A percentile compares a stretch with the other conserved stretches of the same genome.
These are phyloP conservation scores for Astropecten irregularis DNA, from an alignment of 53 echinoderm and acorn worm genomes.

Conservation along the genomic window DNA sequence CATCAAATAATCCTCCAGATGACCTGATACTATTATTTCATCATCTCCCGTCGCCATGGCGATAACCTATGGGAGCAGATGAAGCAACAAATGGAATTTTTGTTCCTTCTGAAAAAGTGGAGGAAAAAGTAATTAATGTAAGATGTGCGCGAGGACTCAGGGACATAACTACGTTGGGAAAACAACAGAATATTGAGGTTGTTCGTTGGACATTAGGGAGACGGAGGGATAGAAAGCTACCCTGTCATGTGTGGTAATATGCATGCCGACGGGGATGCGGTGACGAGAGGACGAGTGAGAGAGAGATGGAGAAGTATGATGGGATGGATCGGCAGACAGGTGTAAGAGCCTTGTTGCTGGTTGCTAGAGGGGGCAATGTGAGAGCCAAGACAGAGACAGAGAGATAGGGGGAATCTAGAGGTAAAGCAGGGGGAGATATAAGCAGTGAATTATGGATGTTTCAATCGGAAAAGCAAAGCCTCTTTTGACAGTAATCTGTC, in stretches of 20 bases:
- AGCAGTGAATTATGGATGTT: conserved; percentile 48
- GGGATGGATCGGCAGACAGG: conserved; percentile 49
- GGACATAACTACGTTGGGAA: no score
- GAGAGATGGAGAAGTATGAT: conserved; percentile 30
- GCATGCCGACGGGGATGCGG: conserved; percentile 10
- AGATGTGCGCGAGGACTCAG: conserved; percentile 15
- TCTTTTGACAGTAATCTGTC: conserved; percentile 49
- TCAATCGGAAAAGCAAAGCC: conserved; percentile 7
- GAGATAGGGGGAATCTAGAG: not conserved
- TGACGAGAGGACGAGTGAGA: no score
- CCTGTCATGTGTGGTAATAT: not conserved
- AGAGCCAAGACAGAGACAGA: not conserved
- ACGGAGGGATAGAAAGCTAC: not conserved
- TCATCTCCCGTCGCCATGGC: no score
- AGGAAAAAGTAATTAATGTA: conserved; percentile 49
- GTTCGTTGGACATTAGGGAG: no score
- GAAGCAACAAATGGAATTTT: no score
- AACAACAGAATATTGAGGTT: no score
- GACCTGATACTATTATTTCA: no score
- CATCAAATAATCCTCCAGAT: no score
- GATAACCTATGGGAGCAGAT: no score
- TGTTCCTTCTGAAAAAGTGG: no score
- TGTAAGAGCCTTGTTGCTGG: conserved; percentile 36
- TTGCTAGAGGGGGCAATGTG: conserved; percentile 27
- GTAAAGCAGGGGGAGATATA: not conserved